Evolutionary conservation across 2,797 vertebrate genomes (phyloP).

Genomic region (Rhodeus uyekii): DNA sequence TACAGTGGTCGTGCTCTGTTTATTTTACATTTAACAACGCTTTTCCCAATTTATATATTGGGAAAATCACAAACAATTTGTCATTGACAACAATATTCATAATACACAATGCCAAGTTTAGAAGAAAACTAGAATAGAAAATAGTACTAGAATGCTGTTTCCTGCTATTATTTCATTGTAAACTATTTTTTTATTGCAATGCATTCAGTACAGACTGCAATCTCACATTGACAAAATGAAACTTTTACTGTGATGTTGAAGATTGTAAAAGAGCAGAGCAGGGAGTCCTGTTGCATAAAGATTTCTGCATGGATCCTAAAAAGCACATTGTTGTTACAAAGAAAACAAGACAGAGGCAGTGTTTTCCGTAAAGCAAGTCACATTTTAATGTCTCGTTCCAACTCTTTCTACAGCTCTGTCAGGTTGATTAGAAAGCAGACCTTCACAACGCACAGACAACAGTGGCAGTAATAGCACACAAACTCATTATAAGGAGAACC

Average conservation of each 20-base stretch:
- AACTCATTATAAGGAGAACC: constrained; percentile 19
- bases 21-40: not conserved
- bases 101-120: no score
- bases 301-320: not conserved
- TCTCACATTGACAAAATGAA: not conserved
- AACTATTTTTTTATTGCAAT: not conserved
- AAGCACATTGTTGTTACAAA: not conserved
- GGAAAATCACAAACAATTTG: no score
- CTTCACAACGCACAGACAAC: constrained; percentile 58
- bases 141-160: no score
- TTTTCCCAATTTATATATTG: no score
- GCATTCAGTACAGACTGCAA: not conserved
- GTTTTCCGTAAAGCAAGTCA: constrained; percentile 60
- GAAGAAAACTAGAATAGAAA: no score
- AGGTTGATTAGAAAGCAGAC: constrained; percentile 62
- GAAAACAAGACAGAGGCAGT: constrained; percentile 18
- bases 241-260: not conserved
- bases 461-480: constrained; percentile 47
- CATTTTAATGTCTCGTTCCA: constrained; percentile 65
- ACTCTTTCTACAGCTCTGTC: constrained; percentile 65
- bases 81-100: no score
- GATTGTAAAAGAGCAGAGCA: not conserved
- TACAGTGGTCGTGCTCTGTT: not conserved
- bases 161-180: not conserved
- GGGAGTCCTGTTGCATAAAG: not conserved